Percentiles rank a stretch among this genome's conserved stretches.
Evolutionary conservation across 1,140 invertebrate genomes (phyloP).

Genomic region (Drosophila lacteicornis): DNA sequence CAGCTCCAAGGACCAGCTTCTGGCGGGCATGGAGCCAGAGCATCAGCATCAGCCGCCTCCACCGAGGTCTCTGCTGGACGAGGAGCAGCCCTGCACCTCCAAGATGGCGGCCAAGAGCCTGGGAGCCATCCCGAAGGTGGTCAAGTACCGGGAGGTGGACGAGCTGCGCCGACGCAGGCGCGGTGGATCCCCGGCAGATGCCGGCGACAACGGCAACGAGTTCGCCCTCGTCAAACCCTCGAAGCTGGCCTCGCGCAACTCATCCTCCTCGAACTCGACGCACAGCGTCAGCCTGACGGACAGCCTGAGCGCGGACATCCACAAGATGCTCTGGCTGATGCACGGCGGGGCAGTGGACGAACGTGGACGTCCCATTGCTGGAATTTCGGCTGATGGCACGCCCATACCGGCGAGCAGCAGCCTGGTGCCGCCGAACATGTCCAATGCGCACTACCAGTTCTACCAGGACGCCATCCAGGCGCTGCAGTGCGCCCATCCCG

Average conservation of each 20-base stretch:
- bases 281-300: constrained; percentile 76
- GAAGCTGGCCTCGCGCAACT: constrained; percentile 66
- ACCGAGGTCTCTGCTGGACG: constrained; percentile 28
- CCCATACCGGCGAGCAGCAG: constrained; percentile 56
- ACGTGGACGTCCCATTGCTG: constrained; percentile 64
- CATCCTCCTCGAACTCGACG: constrained; percentile 77
- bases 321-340: constrained; percentile 83
- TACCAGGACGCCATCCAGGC: constrained; percentile 81
- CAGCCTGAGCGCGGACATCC: constrained; percentile 79
- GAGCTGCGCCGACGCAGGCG: constrained; percentile 62
- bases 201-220: constrained; percentile 30
- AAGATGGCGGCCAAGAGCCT: constrained; percentile 86
- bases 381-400: constrained; percentile 59
- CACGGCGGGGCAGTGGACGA: constrained; percentile 74
- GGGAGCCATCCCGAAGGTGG: constrained; percentile 90
- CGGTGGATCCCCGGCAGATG: constrained; percentile 9
- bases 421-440: constrained; percentile 76
- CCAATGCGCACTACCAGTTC: constrained; percentile 76
- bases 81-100: constrained; percentile 68
- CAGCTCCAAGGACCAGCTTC: constrained; percentile 88
- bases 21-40: constrained; percentile 83
- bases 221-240: constrained; percentile 55
- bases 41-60: constrained; percentile 39
- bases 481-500: constrained; percentile 57
- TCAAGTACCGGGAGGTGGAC: constrained; percentile 76